Evolutionary conservation across 2,888 invertebrate genomes (phyloP), one percentile per base, ranked within the genome.

Genomic region (Lepidocyrtoides sp.): DNA sequence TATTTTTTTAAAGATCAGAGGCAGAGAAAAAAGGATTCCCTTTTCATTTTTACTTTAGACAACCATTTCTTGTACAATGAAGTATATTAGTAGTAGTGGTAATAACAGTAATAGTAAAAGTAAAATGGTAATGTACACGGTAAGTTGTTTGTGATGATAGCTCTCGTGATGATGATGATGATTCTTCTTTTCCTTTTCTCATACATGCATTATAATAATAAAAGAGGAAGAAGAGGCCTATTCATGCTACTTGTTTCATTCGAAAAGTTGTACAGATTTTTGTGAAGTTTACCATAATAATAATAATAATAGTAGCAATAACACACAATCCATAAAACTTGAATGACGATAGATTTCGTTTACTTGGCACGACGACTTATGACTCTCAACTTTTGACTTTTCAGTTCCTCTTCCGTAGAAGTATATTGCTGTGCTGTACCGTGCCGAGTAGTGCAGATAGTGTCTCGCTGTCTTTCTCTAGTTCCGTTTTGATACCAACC

Each of bases 331-430:
- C 81, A 81, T 81, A 81, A 81, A 81, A 81, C 81, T 60, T 57
- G 57, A 81, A 81, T 81, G 81, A 51, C 60, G 51, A 81, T 60
- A 57, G 81, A 60, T 81, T 81, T 85, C 72, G 89, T 84, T 90
- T 85, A 84, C 63, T 90, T 90, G 90, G 90, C 85, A 90, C 84
- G 48, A 63, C 90, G 84, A 90, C 90, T 85, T 90, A 85, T 90
- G 79, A 85, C 85, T 90, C 85, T 85, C 79, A 84, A 90, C 90
- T 90, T 75, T 89, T 90, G 84, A 79, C 81, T 90, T 79, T 90
- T 69, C 51, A 36, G 51, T 79, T 79, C 63, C 29, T 60, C 63
- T 77, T 32, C 29, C 44, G 32, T 20, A n/a, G n/a, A n/a, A n/a
- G n/a, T n/a, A n/a, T n/a, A 5, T 32, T 29, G 41, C 77, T 29